Conservation (phyloP, 92 coral and sea anemone species). For the Montipora capitata region DNA sequence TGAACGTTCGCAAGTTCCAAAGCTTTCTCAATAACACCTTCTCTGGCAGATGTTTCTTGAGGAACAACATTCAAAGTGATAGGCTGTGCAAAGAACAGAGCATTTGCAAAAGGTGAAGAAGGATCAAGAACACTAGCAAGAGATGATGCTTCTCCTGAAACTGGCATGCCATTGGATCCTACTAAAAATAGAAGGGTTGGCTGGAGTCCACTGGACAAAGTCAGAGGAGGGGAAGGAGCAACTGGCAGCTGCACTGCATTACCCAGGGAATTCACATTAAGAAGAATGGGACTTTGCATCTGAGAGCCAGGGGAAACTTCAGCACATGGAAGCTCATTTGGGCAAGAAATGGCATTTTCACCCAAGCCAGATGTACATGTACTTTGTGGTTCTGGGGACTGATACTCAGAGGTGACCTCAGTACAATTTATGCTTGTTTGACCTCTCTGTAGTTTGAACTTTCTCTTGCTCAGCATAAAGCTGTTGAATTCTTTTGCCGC, state of each 20-base stretch:
- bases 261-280: conserved; percentile 28
- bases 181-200: conserved; percentile 70
- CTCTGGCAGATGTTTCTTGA: conserved; percentile 18
- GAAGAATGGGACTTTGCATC: conserved; percentile 20
- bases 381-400: neutral
- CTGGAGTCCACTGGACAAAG: conserved; percentile 61
- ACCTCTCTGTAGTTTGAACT: conserved; percentile 6
- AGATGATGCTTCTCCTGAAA: conserved; percentile 21
- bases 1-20: conserved; percentile 81
- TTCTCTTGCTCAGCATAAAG: conserved; percentile 43
- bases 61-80: conserved; percentile 70
- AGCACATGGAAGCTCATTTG: neutral
- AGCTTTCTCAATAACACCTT: conserved; percentile 85
- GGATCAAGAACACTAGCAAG: neutral
- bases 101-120: conserved; percentile 62
- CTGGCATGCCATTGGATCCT: conserved; percentile 41
- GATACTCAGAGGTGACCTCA: conserved; percentile 10
- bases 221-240: conserved; percentile 35
- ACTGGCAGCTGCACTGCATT: conserved; percentile 40
- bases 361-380: neutral
- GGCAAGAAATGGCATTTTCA: neutral
- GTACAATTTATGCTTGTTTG: neutral
- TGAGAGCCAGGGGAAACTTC: conserved; percentile 8
- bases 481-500: conserved; percentile 46
- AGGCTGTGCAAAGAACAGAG: conserved; percentile 75